Percentiles rank a stretch among this genome's conserved stretches.
Conservation (phyloP, 1,140 invertebrate species). For the Cyrtorhinus lividipennis region DNA sequence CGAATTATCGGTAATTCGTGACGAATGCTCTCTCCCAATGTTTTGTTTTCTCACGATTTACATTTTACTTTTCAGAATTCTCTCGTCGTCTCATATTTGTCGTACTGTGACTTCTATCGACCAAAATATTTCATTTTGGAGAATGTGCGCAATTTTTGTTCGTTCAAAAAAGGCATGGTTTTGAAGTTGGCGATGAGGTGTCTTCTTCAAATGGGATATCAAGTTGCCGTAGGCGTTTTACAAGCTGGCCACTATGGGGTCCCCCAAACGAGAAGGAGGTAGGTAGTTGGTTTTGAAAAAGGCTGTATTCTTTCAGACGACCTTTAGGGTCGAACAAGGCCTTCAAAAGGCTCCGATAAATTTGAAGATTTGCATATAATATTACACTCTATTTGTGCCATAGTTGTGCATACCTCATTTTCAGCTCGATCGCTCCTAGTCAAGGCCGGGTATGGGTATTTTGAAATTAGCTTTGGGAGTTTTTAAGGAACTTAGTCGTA, state of each 20-base stretch:
- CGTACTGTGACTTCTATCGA: slow-evolving; percentile 74
- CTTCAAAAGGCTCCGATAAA: too few species aligned
- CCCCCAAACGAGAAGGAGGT: slow-evolving; percentile 63
- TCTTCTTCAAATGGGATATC: slow-evolving; percentile 71
- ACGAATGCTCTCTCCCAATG: slow-evolving; percentile 11
- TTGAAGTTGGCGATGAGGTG: slow-evolving; percentile 65
- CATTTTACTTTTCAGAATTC: slow-evolving; percentile 69
- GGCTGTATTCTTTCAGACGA: background rate
- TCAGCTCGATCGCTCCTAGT: too few species aligned
- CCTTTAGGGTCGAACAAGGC: too few species aligned
- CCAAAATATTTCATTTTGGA: slow-evolving; percentile 75
- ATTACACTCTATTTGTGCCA: too few species aligned
- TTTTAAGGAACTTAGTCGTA: too few species aligned
- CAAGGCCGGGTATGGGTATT: too few species aligned
- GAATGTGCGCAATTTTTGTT: slow-evolving; percentile 76
- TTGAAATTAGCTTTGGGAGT: too few species aligned
- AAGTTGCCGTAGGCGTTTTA: slow-evolving; percentile 70
- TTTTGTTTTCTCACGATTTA: too few species aligned
- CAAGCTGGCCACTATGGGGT: slow-evolving; percentile 80
- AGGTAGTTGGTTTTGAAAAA: slow-evolving; percentile 13
- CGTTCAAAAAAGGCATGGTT: slow-evolving; percentile 63
- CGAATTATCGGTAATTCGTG: background rate
- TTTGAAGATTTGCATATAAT: background rate
- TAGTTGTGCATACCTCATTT: too few species aligned
- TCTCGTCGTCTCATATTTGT: slow-evolving; percentile 66